phyloP scores from a whole-genome alignment of 1,140 invertebrate species.

The Drosophila hydei region DNA sequence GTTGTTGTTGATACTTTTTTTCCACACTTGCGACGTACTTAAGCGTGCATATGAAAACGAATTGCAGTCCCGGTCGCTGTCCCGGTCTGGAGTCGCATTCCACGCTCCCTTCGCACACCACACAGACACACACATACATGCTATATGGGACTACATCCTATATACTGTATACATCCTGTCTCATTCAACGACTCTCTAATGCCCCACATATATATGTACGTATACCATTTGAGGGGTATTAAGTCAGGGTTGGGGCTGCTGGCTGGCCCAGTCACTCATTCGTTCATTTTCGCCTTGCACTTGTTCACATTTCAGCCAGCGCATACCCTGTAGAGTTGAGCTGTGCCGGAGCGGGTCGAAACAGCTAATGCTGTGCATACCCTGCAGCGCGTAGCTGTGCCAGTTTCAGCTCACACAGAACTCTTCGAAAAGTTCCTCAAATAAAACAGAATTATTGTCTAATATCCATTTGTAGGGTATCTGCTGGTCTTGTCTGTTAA shows the following conservation, averaged over 20 bases:
- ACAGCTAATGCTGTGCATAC: too few relatives aligned
- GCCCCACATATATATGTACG: slow-evolving; percentile 25
- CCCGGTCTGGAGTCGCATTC: slow-evolving; percentile 4
- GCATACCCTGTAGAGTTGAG: slow-evolving; percentile 5
- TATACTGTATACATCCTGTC: slow-evolving; percentile 10
- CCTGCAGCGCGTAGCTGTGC: too few relatives aligned
- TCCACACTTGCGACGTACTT: slow-evolving; percentile 44
- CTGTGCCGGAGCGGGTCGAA: not conserved
- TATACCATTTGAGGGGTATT: not conserved
- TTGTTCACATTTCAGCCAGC: slow-evolving; percentile 19
- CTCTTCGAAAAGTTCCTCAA: too few relatives aligned
- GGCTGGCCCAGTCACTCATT: slow-evolving; percentile 20
- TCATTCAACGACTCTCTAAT: slow-evolving; percentile 36
- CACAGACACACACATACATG: not conserved
- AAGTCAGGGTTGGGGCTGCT: not conserved
- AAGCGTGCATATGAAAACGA: slow-evolving; percentile 45
- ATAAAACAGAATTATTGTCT: too few relatives aligned
- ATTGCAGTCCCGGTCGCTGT: slow-evolving; percentile 5
- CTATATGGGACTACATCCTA: slow-evolving; percentile 8
- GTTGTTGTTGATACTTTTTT: slow-evolving; percentile 32
- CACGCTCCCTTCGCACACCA: not conserved
- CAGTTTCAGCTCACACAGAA: too few relatives aligned
- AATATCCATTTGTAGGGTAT: slow-evolving; percentile 18
- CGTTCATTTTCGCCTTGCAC: slow-evolving; percentile 32
- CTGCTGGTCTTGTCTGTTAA: not conserved